phyloP scores from a whole-genome alignment of 2,888 invertebrate genomes.

The Lypha dubia region DNA sequence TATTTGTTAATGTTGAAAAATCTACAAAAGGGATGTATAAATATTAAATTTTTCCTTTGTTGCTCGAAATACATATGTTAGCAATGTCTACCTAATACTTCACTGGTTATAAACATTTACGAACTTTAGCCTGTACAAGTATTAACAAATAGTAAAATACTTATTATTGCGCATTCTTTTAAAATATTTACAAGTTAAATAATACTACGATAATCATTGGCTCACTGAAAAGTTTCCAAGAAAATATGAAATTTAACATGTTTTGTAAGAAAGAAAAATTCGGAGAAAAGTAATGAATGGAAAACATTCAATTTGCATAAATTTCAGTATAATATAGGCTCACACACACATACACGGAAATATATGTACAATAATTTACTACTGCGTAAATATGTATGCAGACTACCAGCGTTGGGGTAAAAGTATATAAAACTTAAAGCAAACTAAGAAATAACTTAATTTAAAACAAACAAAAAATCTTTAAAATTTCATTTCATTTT shows the following conservation, averaged over 20 bases:
- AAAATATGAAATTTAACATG: not conserved
- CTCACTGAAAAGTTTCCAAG: not conserved
- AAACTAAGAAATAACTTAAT: not conserved
- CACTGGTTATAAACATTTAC: too few relatives aligned
- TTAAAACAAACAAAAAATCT: slow-evolving; percentile 11
- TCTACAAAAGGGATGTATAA: too few relatives aligned
- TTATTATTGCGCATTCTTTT: not conserved
- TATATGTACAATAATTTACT: too few relatives aligned
- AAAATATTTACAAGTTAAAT: not conserved
- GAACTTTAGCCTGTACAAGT: too few relatives aligned
- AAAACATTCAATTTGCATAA: slow-evolving; percentile 46
- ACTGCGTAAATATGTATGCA: not conserved
- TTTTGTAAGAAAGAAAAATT: not conserved
- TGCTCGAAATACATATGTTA: too few relatives aligned
- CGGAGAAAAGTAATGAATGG: not conserved
- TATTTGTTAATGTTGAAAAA: too few relatives aligned
- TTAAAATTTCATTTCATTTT: slow-evolving; percentile 55
- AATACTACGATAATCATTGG: not conserved
- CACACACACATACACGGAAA: not conserved
- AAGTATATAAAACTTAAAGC: slow-evolving; percentile 8
- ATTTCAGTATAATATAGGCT: slow-evolving; percentile 25
- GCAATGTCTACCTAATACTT: too few relatives aligned
- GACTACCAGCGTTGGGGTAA: slow-evolving; percentile 23
- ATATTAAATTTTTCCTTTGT: too few relatives aligned
- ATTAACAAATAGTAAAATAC: too few relatives aligned